phyloP scores from a whole-genome alignment of 1,140 invertebrate genomes.

The Bombus huntii region DNA sequence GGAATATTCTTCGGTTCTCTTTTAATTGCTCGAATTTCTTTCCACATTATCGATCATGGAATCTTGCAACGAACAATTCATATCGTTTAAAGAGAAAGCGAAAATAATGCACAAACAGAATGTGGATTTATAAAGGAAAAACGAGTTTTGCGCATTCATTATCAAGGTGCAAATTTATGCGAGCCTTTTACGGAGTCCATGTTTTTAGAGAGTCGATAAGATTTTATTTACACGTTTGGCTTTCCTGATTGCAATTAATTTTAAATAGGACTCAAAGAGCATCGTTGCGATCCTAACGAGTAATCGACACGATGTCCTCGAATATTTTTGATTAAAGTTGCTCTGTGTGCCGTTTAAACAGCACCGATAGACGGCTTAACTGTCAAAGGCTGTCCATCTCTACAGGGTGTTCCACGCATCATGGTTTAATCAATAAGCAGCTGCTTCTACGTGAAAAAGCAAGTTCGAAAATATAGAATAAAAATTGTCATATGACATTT shows the following conservation, averaged over 20 bases:
- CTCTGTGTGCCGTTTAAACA: background rate
- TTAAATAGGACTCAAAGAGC: background rate
- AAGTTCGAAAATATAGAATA: too few relatives aligned
- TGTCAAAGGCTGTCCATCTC: background rate
- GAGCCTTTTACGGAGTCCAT: background rate
- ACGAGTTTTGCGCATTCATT: background rate
- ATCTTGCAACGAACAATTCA: too few relatives aligned
- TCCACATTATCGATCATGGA: background rate
- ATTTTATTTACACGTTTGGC: background rate
- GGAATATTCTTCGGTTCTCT: background rate
- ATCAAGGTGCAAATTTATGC: background rate
- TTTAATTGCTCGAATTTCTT: background rate
- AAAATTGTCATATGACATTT: too few relatives aligned
- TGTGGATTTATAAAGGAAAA: background rate
- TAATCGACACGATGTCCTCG: background rate
- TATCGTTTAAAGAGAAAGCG: background rate
- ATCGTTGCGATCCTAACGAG: conserved; percentile 1
- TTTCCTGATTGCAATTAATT: background rate
- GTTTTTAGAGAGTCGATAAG: background rate
- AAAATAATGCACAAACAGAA: background rate
- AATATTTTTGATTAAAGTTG: background rate
- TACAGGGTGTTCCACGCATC: too few relatives aligned
- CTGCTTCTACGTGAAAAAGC: background rate
- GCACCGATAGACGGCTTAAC: background rate
- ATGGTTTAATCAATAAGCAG: background rate